Conservation (phyloP, 2,888 invertebrate genomes). For the Clistopyga incitator region DNA sequence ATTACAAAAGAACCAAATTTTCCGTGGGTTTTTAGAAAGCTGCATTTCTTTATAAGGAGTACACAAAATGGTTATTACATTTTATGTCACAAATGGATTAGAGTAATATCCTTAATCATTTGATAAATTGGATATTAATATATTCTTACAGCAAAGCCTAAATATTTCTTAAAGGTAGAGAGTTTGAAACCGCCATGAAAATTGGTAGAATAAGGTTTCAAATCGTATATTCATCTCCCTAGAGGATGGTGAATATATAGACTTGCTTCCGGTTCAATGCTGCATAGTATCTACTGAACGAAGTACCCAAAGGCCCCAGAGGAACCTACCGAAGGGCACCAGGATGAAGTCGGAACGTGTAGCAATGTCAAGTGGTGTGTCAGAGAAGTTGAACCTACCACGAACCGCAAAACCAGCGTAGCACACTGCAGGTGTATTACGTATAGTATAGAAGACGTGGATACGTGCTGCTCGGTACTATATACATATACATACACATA, state of each 20-base stretch:
- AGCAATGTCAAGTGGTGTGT: slow-evolving; percentile 15
- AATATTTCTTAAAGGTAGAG: not conserved
- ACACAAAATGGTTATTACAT: no score
- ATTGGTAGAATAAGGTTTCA: slow-evolving; percentile 11
- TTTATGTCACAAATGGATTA: no score
- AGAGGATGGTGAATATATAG: slow-evolving; percentile 18
- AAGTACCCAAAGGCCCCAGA: slow-evolving; percentile 64
- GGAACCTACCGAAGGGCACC: slow-evolving; percentile 58
- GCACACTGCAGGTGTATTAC: slow-evolving; percentile 17
- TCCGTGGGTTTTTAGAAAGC: no score
- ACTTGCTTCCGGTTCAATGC: slow-evolving; percentile 33
- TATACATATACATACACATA: no score
- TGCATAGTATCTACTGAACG: slow-evolving; percentile 61
- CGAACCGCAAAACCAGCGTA: slow-evolving; percentile 20
- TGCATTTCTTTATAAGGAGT: no score
- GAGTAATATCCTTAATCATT: no score
- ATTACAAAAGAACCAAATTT: no score
- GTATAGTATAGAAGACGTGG: slow-evolving; percentile 31
- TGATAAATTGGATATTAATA: not conserved
- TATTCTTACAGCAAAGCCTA: not conserved
- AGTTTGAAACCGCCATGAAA: not conserved
- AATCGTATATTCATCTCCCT: slow-evolving; percentile 32
- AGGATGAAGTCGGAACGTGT: slow-evolving; percentile 48
- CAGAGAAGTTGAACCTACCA: slow-evolving; percentile 27
- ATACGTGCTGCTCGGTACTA: not conserved